A percentile compares a stretch with the other conserved stretches of the same genome.
phyloP scores from a whole-genome alignment of 1,140 invertebrate genomes.

The Lepidostoma basale region DNA sequence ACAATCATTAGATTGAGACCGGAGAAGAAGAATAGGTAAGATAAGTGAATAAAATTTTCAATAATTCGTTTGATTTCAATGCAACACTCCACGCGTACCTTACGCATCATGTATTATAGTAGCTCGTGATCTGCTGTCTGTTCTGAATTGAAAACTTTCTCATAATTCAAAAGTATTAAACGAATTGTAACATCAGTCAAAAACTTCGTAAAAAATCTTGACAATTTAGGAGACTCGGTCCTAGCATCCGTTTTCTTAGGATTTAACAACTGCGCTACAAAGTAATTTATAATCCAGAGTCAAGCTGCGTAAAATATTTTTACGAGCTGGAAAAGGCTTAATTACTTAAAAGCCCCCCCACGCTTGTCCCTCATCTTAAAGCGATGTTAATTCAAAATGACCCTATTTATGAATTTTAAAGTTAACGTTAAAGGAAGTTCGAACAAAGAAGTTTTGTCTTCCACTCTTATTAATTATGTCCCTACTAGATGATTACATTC shows the following conservation, averaged over 20 bases:
- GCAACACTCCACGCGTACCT: too few species aligned
- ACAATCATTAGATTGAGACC: too few species aligned
- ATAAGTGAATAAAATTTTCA: too few species aligned
- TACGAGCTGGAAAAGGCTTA: constrained; percentile 44
- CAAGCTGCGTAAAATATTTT: constrained; percentile 42
- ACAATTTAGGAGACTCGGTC: constrained; percentile 8
- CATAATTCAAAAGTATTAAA: too few species aligned
- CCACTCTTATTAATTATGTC: background rate
- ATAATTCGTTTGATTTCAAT: too few species aligned
- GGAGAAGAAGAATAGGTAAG: too few species aligned
- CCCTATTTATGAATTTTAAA: constrained; percentile 46
- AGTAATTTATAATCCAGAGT: constrained; percentile 21
- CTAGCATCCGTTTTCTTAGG: constrained; percentile 1
- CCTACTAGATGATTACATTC: constrained; percentile 17
- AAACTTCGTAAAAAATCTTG: constrained; percentile 10
- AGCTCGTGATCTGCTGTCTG: too few species aligned
- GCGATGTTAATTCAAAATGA: constrained; percentile 45
- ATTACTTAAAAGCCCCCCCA: constrained; percentile 44
- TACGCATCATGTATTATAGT: too few species aligned
- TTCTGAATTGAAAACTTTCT: too few species aligned
- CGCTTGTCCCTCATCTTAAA: constrained; percentile 4
- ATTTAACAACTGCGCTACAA: constrained; percentile 23
- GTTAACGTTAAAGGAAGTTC: constrained; percentile 33
- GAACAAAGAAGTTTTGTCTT: constrained; percentile 40
- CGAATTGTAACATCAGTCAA: background rate